Evolutionary conservation across 2,113 vertebrate genomes (phyloP).

Genomic region (rabbit (Oryctolagus cuniculus)): mOryCun1.1 NC_091449.1:60973001-60973500

Average conservation of each 20-base stretch:
- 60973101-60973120: too few species aligned
- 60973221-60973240: not conserved
- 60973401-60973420: not conserved
- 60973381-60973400: not conserved
- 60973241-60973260: not conserved
- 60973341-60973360: not conserved
- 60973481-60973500: not conserved
- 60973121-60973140: too few species aligned
- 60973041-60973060: too few species aligned
- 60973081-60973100: too few species aligned
- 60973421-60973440: not conserved
- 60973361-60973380: not conserved
- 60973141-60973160: not conserved
- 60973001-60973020: too few species aligned
- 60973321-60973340: not conserved
- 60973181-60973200: not conserved
- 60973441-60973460: fast-evolving
- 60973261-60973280: not conserved
- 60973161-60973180: not conserved
- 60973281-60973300: not conserved
- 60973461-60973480: not conserved
- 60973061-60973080: too few species aligned
- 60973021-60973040: too few species aligned
- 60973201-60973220: not conserved
- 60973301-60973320: not conserved